A percentile compares a stretch with the other conserved stretches of the same genome.
Evolutionary conservation across 2,797 vertebrate genomes (phyloP).

Genomic region (Enteromius paludinosus): DNA sequence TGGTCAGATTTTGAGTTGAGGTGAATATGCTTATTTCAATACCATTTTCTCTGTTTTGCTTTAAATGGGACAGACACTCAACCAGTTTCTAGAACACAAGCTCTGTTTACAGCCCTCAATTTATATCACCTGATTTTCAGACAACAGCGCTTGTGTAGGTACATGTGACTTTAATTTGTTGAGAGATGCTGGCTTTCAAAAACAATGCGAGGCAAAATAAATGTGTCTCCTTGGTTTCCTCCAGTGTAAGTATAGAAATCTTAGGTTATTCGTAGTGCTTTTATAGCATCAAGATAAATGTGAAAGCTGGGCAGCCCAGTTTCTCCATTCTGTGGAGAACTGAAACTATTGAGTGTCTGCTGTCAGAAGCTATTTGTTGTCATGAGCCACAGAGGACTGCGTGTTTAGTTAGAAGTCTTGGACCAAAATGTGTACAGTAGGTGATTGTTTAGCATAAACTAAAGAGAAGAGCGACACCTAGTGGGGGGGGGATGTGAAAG

Average conservation of each 20-base stretch:
- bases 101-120: slow-evolving; percentile 1
- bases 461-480: slow-evolving; percentile 54
- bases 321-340: slow-evolving; percentile 10
- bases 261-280: neutral
- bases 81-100: neutral
- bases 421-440: neutral
- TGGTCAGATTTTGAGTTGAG: neutral
- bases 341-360: neutral
- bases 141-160: slow-evolving; percentile 11
- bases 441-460: neutral
- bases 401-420: neutral
- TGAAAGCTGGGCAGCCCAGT: neutral
- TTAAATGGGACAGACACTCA: neutral
- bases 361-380: neutral
- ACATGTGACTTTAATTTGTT: slow-evolving; percentile 27
- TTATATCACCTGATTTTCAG: slow-evolving; percentile 27
- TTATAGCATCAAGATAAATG: neutral
- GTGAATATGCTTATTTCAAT: neutral
- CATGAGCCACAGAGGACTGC: neutral
- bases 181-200: slow-evolving; percentile 16
- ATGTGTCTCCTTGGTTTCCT: neutral
- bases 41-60: neutral
- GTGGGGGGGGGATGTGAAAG: slow-evolving; percentile 54
- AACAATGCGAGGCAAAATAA: neutral
- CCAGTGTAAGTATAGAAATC: neutral